Evolutionary conservation across 1,140 invertebrate species (phyloP), one percentile per base, ranked within the genome.

Genomic region (Aleiodes sp.): DNA sequence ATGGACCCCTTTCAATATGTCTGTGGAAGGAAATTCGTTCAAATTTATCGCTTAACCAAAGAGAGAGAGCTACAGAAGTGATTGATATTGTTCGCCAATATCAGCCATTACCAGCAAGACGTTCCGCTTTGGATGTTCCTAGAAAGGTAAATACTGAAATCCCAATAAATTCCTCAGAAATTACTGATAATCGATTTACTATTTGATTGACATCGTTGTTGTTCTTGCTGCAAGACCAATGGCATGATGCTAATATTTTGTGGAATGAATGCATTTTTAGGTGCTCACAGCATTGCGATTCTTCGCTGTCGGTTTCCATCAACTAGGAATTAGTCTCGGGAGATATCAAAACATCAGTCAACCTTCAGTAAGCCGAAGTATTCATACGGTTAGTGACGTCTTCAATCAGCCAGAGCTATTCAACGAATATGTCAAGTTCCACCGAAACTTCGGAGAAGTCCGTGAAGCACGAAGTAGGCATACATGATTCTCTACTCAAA

Each of bases 221-320:
- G n/a, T n/a, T n/a, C n/a, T n/a, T n/a, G n/a, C n/a, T n/a, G n/a
- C n/a, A n/a, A n/a, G n/a, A n/a, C n/a, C n/a, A n/a, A n/a, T 33
- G 4, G 39, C 6, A 41, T 6, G 39, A 41, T 3, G 6, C 6
- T 33, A 33, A 33, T 4, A 33, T 9, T 4, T 4, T 4, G 31
- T 14, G 6, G n/a, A 41, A 4, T 41, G n/a, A 41, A 9, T 56
- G 52, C 16, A 3, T 62, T 66, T 62, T 62, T 24, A 73, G 62
- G 63, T 70, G 21, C 28, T 73, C n/a, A 57, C 43, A 24, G 60
- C 63, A 19, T 68, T 73, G 41, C 10, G 46, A 57, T 70, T 73
- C 21, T 70, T 63, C 63, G 64, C 68, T 2, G 37, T 43, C 7
- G 72, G 68, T 3, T 64, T 57, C 29, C 70, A 70, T 31, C 72